A percentile compares a stretch with the other conserved stretches of the same genome.
Conservation (phyloP, 2,113 vertebrate species). For the Procavia capensis region DNA sequence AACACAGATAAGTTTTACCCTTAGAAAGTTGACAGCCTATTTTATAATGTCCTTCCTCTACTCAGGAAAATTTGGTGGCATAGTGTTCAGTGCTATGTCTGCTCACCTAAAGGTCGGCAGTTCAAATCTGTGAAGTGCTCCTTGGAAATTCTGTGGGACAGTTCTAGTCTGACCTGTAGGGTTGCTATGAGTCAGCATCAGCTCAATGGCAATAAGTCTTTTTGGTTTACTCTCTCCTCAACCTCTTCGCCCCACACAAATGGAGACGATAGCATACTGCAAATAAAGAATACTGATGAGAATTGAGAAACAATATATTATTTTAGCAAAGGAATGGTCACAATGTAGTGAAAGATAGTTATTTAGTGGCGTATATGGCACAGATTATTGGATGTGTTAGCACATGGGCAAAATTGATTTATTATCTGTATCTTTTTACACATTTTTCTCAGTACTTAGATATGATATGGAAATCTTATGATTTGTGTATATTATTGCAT, state of each 20-base stretch:
- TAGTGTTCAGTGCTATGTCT: no score
- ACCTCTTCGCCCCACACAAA: background rate
- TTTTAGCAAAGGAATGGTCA: background rate
- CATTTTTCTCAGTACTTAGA: background rate
- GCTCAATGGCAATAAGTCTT: no score
- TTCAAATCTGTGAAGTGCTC: no score
- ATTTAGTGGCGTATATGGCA: background rate
- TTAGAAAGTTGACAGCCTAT: background rate
- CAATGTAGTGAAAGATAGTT: slow-evolving; percentile 1
- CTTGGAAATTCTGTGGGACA: no score
- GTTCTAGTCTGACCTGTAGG: no score
- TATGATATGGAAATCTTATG: background rate
- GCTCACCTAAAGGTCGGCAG: no score
- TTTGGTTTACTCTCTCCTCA: background rate
- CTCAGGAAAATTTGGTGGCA: no score
- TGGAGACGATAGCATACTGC: background rate
- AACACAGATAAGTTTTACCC: background rate
- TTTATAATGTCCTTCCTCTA: background rate
- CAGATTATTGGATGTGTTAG: background rate
- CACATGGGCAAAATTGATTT: background rate
- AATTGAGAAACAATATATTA: slow-evolving; percentile 20
- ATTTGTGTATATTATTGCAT: background rate
- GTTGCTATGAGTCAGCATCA: no score
- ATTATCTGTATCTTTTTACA: background rate
- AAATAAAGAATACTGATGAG: background rate